A percentile compares a stretch with the other conserved stretches of the same genome.
These are phyloP conservation scores for Pollimyrus isidori DNA, from an alignment of 2,113 vertebrate genomes.

Conservation along the genomic window DNA sequence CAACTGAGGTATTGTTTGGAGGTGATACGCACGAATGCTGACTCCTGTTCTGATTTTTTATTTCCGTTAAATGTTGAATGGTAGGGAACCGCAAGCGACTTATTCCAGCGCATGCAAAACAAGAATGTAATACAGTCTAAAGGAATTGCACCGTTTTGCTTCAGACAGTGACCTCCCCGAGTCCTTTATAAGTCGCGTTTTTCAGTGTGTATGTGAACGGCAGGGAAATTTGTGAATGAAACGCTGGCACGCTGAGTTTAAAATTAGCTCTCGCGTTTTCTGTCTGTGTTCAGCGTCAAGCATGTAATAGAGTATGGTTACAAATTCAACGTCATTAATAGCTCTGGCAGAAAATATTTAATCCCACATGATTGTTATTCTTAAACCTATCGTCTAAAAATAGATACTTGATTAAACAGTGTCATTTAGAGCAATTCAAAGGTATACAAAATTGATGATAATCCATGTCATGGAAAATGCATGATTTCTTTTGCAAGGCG, in stretches of 20 bases:
- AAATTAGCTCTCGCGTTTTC: slow-evolving; percentile 21
- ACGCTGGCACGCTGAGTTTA: slow-evolving; percentile 19
- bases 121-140: neutral
- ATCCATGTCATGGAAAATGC: neutral
- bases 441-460: neutral
- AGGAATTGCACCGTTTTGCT: neutral
- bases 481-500: neutral
- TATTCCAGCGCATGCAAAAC: neutral
- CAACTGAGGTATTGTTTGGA: slow-evolving; percentile 34
- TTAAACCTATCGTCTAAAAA: neutral
- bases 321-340: slow-evolving; percentile 22
- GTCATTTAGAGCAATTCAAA: neutral
- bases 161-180: slow-evolving; percentile 25
- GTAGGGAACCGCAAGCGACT: neutral
- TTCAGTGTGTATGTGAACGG: slow-evolving; percentile 16
- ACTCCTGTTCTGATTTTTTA: neutral
- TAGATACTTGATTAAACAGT: neutral
- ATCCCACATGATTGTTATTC: neutral
- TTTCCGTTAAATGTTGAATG: neutral
- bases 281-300: slow-evolving; percentile 18
- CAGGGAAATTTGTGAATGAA: slow-evolving; percentile 44
- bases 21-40: slow-evolving; percentile 14
- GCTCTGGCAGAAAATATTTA: slow-evolving; percentile 22
- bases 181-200: slow-evolving; percentile 27
- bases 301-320: slow-evolving; percentile 19